These are phyloP conservation scores for Liasis olivaceus DNA, from an alignment of 2,797 vertebrate species.

Conservation along the genomic window DNA sequence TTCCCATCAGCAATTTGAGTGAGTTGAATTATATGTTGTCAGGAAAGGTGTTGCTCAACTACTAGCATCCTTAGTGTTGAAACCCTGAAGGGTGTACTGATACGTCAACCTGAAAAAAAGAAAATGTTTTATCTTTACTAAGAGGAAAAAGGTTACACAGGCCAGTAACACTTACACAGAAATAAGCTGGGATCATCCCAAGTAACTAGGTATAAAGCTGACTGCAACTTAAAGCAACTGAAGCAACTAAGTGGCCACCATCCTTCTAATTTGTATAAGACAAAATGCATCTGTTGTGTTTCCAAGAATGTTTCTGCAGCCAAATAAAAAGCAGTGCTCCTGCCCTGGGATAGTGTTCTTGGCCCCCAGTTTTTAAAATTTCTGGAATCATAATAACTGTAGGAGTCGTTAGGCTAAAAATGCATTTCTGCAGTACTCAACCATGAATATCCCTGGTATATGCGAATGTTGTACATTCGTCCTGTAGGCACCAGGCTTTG, in stretches of 20 bases:
- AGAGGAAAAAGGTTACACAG: background rate
- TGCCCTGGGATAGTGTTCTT: background rate
- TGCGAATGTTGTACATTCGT: background rate
- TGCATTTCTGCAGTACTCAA: background rate
- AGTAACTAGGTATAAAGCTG: background rate
- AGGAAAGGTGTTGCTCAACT: background rate
- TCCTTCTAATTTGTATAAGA: background rate
- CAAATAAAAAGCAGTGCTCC: background rate
- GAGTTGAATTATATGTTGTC: background rate
- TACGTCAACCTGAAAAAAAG: background rate
- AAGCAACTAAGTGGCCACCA: background rate
- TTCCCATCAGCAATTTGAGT: background rate
- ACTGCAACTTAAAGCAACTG: background rate
- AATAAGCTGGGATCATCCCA: background rate
- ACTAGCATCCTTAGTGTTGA: background rate
- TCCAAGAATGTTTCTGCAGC: background rate
- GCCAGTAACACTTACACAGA: no score
- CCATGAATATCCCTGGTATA: background rate
- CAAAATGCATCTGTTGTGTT: background rate
- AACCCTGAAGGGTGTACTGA: background rate
- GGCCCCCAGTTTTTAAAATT: background rate
- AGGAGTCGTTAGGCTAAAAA: background rate
- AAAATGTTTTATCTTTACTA: background rate
- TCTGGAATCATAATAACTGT: background rate
- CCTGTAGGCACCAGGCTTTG: background rate